These are phyloP conservation scores for Drosophila seclusa DNA, from an alignment of 2,888 invertebrate genomes.

Conservation along the genomic window DNA sequence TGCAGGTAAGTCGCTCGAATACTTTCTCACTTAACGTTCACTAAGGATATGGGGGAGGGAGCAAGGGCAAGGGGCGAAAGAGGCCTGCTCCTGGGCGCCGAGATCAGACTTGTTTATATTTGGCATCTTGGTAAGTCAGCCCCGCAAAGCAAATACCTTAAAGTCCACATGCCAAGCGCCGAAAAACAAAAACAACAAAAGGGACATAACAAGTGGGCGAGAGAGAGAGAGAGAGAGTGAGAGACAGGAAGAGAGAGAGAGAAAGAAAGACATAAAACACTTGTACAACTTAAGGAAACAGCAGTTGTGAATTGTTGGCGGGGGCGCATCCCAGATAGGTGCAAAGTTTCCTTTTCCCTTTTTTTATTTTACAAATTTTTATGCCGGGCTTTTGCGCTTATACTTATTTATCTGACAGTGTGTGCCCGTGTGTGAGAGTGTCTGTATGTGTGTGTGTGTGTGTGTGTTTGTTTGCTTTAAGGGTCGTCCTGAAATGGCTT, in stretches of 20 bases:
- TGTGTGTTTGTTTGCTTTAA: constrained; percentile 27
- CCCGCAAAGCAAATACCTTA: constrained; percentile 46
- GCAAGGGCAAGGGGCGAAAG: constrained; percentile 4
- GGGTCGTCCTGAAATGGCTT: constrained; percentile 50
- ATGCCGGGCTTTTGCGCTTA: constrained; percentile 21
- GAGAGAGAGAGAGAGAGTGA: background rate
- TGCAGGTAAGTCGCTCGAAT: constrained; percentile 72
- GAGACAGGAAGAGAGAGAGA: background rate
- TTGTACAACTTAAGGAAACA: constrained; percentile 73
- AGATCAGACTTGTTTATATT: constrained; percentile 54
- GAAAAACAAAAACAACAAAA: constrained; percentile 1
- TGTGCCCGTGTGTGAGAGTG: constrained; percentile 6
- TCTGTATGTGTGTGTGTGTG: constrained; percentile 16
- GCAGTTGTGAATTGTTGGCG: constrained; percentile 45
- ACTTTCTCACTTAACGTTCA: constrained; percentile 53
- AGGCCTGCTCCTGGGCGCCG: constrained; percentile 17
- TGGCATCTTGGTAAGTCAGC: constrained; percentile 48
- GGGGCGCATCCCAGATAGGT: constrained; percentile 27
- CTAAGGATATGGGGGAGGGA: background rate
- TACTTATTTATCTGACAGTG: constrained; percentile 21
- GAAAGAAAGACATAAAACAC: constrained; percentile 51
- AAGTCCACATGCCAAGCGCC: constrained; percentile 32
- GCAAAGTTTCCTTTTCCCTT: constrained; percentile 28
- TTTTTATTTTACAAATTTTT: constrained; percentile 21
- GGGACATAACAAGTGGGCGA: background rate